Evolutionary conservation across 30 jellyfish, hydroid and myxozoan genomes (phyloP).

Genomic region (Aurelia coerulea): DNA sequence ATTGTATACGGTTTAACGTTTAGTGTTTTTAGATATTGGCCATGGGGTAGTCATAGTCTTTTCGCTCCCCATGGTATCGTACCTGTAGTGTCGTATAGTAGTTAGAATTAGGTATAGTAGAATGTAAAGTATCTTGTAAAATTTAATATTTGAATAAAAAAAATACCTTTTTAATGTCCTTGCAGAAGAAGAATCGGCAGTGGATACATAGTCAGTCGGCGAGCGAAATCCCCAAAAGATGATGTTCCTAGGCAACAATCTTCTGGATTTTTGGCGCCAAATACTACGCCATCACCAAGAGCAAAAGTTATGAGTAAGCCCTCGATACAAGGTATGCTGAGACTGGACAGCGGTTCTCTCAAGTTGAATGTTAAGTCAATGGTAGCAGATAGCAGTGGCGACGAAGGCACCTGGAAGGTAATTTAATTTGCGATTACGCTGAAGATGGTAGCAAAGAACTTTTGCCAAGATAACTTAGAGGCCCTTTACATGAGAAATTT

Average conservation of each 20-base stretch:
- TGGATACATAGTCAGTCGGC: slow-evolving; percentile 57
- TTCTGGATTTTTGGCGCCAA: slow-evolving; percentile 44
- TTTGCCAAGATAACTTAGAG: no score
- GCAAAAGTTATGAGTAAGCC: not conserved
- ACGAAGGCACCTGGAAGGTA: slow-evolving; percentile 59
- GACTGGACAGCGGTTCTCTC: slow-evolving; percentile 29
- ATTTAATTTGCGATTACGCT: not conserved
- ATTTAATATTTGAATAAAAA: no score
- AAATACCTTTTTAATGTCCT: no score
- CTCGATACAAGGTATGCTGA: slow-evolving; percentile 42
- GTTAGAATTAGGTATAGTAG: no score
- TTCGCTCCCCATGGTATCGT: no score
- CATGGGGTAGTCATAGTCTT: no score
- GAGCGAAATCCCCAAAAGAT: slow-evolving; percentile 39
- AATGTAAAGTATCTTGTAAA: no score
- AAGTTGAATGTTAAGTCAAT: slow-evolving; percentile 44
- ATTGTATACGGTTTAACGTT: no score
- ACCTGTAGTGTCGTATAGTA: no score
- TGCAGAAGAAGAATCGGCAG: slow-evolving; percentile 47
- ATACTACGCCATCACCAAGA: slow-evolving; percentile 46
- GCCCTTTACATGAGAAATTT: no score
- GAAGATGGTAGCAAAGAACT: no score
- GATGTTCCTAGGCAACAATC: slow-evolving; percentile 44
- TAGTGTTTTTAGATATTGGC: no score
- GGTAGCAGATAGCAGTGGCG: slow-evolving; percentile 2